These are phyloP conservation scores for Chaenocephalus aceratus DNA, from an alignment of 2,113 vertebrate species.

Conservation along the genomic window DNA sequence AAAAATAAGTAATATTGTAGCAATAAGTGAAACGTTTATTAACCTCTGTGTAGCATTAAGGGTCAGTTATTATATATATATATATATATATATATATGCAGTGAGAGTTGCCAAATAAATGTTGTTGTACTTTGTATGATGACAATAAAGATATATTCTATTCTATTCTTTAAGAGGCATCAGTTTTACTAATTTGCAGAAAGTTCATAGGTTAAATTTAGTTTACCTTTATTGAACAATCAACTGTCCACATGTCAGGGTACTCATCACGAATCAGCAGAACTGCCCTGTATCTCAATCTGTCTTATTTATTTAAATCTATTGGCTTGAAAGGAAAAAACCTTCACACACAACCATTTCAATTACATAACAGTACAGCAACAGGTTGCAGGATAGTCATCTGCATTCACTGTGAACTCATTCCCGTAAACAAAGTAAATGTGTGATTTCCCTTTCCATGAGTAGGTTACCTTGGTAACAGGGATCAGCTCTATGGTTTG, in stretches of 20 bases:
- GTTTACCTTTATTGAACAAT: background rate
- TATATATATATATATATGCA: too few relatives aligned
- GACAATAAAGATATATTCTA: too few relatives aligned
- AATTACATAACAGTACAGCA: constrained; percentile 82
- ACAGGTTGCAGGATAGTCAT: constrained; percentile 83
- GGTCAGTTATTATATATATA: too few relatives aligned
- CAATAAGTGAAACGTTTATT: background rate
- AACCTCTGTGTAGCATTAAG: background rate
- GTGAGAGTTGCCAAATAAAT: too few relatives aligned
- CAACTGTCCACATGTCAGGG: background rate
- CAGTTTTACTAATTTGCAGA: background rate
- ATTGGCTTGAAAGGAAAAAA: background rate
- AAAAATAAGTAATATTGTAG: background rate
- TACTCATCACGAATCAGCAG: background rate
- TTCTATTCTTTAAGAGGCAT: background rate
- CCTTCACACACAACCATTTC: background rate
- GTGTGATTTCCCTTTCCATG: constrained; percentile 80
- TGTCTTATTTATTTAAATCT: background rate
- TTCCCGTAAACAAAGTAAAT: constrained; percentile 85
- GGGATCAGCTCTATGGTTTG: constrained; percentile 87
- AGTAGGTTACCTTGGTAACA: constrained; percentile 82
- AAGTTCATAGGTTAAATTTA: background rate
- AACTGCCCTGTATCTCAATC: background rate
- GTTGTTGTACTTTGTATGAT: too few relatives aligned
- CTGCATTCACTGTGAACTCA: constrained; percentile 80